These are phyloP conservation scores for Euphydryas editha DNA, from an alignment of 2,888 invertebrate genomes.

Conservation along the genomic window DNA sequence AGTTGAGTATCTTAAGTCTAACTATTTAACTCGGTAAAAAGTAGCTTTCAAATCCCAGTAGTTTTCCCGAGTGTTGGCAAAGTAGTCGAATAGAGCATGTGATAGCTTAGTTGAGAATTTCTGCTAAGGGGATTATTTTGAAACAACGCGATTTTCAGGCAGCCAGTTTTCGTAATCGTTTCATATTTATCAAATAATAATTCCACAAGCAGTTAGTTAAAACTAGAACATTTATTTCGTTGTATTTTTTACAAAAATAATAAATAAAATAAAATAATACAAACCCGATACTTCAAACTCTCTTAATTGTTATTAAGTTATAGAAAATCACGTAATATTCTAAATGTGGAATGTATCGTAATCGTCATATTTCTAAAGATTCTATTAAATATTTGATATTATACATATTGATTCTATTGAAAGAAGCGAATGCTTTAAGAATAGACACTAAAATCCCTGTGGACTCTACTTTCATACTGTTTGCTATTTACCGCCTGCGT, in stretches of 20 bases:
- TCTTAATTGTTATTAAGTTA: too few relatives aligned
- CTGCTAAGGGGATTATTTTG: constrained; percentile 53
- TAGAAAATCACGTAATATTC: too few relatives aligned
- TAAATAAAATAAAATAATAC: too few relatives aligned
- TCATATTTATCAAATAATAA: background rate
- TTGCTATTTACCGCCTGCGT: constrained; percentile 72
- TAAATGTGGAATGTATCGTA: too few relatives aligned
- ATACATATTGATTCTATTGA: constrained; percentile 9
- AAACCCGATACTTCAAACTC: too few relatives aligned
- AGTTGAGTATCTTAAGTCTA: constrained; percentile 23
- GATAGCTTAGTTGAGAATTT: constrained; percentile 74
- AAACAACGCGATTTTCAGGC: constrained; percentile 29
- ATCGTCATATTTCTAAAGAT: background rate
- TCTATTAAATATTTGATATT: background rate
- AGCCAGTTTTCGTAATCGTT: background rate
- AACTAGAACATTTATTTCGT: background rate
- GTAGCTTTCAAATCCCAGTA: constrained; percentile 71
- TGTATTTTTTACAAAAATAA: too few relatives aligned
- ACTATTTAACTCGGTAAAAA: constrained; percentile 65
- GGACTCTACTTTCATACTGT: constrained; percentile 70
- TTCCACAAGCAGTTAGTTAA: background rate
- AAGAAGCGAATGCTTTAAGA: constrained; percentile 47
- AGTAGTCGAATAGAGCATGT: constrained; percentile 69
- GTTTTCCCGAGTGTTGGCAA: constrained; percentile 61
- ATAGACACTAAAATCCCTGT: constrained; percentile 58